Conservation (phyloP, 2,888 invertebrate species). For the Rhyacophila evoluta region DNA sequence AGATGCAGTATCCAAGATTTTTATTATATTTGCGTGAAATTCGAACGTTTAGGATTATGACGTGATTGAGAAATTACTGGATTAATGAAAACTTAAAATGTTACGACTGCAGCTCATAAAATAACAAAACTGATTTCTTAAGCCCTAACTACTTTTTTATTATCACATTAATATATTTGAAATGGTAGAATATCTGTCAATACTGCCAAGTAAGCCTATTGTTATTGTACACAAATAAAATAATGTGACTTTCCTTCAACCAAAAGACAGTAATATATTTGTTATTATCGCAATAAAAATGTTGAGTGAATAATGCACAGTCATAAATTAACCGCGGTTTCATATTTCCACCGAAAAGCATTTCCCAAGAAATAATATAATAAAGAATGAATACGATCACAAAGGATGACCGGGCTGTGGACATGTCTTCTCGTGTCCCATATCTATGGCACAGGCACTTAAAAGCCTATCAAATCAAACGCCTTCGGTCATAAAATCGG, state of each 20-base stretch:
- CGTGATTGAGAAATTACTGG: too few species aligned
- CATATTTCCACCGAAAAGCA: not conserved
- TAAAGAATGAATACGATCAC: not conserved
- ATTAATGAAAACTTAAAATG: too few species aligned
- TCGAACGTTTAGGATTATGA: too few species aligned
- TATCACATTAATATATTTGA: not conserved
- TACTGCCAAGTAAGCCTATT: not conserved
- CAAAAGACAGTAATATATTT: not conserved
- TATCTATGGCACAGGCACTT: slow-evolving; percentile 6
- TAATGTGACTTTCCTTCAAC: not conserved
- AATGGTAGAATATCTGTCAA: not conserved
- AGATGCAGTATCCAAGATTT: too few species aligned
- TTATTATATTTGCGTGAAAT: too few species aligned
- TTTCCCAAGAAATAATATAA: slow-evolving; percentile 1
- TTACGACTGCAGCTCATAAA: too few species aligned
- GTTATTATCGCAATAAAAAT: slow-evolving; percentile 2
- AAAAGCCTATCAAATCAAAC: slow-evolving; percentile 39
- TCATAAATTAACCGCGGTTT: not conserved
- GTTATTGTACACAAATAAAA: not conserved
- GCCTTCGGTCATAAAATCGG: slow-evolving; percentile 35
- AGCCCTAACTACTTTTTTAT: too few species aligned
- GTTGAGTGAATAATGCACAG: not conserved
- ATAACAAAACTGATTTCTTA: too few species aligned
- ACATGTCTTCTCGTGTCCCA: not conserved
- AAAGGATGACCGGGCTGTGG: not conserved